Evolutionary conservation across 2,113 vertebrate species (phyloP).

Genomic region (Podarcis muralis): DNA sequence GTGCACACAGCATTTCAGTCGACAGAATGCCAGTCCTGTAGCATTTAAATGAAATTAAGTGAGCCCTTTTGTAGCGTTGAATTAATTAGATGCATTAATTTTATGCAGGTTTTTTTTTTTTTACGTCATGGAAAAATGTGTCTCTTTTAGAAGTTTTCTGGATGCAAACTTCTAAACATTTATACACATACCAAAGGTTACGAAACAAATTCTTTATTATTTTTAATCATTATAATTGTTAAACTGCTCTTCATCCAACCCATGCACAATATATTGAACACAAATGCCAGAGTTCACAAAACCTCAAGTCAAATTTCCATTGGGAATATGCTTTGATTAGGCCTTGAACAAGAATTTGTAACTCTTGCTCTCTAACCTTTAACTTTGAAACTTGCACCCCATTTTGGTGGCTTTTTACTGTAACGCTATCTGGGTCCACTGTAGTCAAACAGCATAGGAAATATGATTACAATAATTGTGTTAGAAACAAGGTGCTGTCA

Average conservation of each 20-base stretch:
- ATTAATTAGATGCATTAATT: slow-evolving; percentile 21
- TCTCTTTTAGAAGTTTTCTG: neutral
- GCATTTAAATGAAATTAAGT: neutral
- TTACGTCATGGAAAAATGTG: accelerated
- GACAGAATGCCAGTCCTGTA: neutral
- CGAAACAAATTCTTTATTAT: neutral
- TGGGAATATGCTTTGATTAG: slow-evolving; percentile 31
- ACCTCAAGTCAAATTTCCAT: slow-evolving; percentile 23
- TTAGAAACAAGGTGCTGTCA: slow-evolving; percentile 57
- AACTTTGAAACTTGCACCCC: slow-evolving; percentile 58
- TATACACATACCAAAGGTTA: neutral
- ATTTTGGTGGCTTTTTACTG: slow-evolving; percentile 43
- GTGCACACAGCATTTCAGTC: neutral
- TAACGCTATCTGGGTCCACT: slow-evolving; percentile 70
- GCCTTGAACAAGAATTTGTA: slow-evolving; percentile 34
- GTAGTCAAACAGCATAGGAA: slow-evolving; percentile 65
- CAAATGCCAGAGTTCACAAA: slow-evolving; percentile 17
- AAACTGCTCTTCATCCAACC: neutral
- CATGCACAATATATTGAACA: neutral
- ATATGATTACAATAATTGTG: slow-evolving; percentile 62
- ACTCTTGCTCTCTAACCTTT: slow-evolving; percentile 54
- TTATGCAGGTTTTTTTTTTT: neutral
- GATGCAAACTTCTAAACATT: neutral
- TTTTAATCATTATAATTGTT: neutral
- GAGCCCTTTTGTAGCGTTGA: neutral